Evolutionary conservation across 2,113 vertebrate species (phyloP).

Genomic region (Arvicanthis niloticus): DNA sequence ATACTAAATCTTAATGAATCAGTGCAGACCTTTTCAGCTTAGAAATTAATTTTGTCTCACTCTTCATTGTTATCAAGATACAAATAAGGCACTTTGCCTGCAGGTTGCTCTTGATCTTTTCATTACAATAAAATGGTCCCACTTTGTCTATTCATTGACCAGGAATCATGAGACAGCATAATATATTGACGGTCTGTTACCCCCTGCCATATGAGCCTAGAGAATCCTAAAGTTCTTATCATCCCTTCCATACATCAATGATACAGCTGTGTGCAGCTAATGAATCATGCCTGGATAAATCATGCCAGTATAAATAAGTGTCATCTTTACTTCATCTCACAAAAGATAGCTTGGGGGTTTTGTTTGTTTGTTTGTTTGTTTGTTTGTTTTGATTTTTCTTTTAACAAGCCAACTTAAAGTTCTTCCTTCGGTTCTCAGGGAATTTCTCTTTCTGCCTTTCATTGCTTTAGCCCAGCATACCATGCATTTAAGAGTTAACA

Average conservation of each 20-base stretch:
- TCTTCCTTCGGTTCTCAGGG: not conserved
- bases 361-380: too few relatives aligned
- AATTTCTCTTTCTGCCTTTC: not conserved
- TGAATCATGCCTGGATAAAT: conserved; percentile 17
- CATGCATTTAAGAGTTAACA: not conserved
- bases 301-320: not conserved
- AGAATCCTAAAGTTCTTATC: conserved; percentile 15
- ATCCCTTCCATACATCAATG: not conserved
- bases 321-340: conserved; percentile 20
- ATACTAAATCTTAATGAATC: conserved; percentile 6
- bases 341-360: not conserved
- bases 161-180: conserved; percentile 36
- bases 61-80: not conserved
- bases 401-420: conserved; percentile 35
- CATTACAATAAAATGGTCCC: not conserved
- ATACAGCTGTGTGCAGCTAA: not conserved
- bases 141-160: conserved; percentile 1
- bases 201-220: not conserved
- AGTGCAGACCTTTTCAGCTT: not conserved
- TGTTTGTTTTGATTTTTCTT: not conserved
- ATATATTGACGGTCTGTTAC: not conserved
- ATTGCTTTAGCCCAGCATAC: conserved; percentile 46
- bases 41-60: conserved; percentile 43
- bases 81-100: not conserved
- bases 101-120: not conserved